Evolutionary conservation across 2,888 invertebrate genomes (phyloP).

Genomic region (Eumacrocentrus americanus): DNA sequence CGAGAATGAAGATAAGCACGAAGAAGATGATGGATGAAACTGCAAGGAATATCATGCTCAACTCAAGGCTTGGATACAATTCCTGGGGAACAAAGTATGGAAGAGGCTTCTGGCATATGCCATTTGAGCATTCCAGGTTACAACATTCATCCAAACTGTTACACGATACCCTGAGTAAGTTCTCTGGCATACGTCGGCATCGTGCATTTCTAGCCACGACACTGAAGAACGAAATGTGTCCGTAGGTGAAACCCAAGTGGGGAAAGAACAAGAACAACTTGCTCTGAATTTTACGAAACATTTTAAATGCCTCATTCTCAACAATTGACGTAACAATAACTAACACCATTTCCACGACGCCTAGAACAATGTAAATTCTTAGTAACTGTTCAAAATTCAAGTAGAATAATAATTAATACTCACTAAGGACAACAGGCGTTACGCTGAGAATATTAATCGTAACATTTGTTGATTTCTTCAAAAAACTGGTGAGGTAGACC

Average conservation of each 20-base stretch:
- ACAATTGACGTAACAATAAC: slow-evolving; percentile 37
- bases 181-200: slow-evolving; percentile 50
- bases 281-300: slow-evolving; percentile 48
- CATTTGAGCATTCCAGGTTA: slow-evolving; percentile 47
- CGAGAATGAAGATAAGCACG: slow-evolving; percentile 66
- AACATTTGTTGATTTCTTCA: slow-evolving; percentile 48
- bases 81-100: slow-evolving; percentile 43
- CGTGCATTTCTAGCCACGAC: slow-evolving; percentile 49
- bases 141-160: slow-evolving; percentile 39
- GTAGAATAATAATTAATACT: slow-evolving; percentile 49
- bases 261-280: slow-evolving; percentile 51
- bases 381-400: neutral
- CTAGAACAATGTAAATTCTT: slow-evolving; percentile 37
- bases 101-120: slow-evolving; percentile 45
- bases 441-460: slow-evolving; percentile 45
- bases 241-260: slow-evolving; percentile 54
- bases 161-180: slow-evolving; percentile 42
- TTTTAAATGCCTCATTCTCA: slow-evolving; percentile 24
- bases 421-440: too few relatives aligned
- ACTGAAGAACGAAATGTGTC: slow-evolving; percentile 47
- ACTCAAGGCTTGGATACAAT: slow-evolving; percentile 36
- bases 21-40: slow-evolving; percentile 64
- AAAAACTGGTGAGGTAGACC: slow-evolving; percentile 52
- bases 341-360: slow-evolving; percentile 46
- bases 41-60: slow-evolving; percentile 45